Evolutionary conservation across 2,113 vertebrate genomes (phyloP).

Genomic region (Antigone vipio): DNA sequence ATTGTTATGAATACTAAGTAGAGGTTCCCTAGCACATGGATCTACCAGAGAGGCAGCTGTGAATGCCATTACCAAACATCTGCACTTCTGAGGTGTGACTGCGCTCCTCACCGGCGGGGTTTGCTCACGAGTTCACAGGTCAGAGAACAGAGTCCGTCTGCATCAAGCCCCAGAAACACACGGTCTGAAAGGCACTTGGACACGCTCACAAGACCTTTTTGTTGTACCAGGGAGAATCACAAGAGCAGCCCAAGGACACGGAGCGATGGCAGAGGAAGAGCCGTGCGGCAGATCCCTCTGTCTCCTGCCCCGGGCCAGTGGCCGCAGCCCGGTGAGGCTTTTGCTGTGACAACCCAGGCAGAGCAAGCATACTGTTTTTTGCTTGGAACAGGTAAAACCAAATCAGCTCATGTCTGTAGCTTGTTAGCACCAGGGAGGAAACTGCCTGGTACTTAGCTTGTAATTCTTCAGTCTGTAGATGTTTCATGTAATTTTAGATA

Average conservation of each 20-base stretch:
- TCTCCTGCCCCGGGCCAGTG: not conserved
- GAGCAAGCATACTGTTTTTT: not conserved
- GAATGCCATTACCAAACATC: not conserved
- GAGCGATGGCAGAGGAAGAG: not conserved
- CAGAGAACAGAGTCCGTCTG: not conserved
- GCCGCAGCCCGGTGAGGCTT: not conserved
- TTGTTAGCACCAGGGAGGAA: not conserved
- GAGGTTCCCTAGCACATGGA: not conserved
- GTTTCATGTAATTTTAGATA: constrained; percentile 8
- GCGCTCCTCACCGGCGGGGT: not conserved
- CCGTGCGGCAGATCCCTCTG: not conserved
- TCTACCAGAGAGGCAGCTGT: not conserved
- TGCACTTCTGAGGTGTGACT: not conserved
- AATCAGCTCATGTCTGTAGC: not conserved
- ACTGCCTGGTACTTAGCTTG: not conserved
- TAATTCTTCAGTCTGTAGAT: not conserved
- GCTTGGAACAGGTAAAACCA: not conserved
- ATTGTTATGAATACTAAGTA: no score
- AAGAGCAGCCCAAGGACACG: rapidly evolving
- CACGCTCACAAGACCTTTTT: not conserved
- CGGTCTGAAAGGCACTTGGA: not conserved
- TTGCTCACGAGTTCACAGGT: not conserved
- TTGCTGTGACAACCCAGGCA: not conserved
- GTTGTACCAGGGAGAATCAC: not conserved
- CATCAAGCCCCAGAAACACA: not conserved